Percentiles rank a stretch among this genome's conserved stretches.
phyloP scores from a whole-genome alignment of 2,888 invertebrate genomes.

The Elegia similella region DNA sequence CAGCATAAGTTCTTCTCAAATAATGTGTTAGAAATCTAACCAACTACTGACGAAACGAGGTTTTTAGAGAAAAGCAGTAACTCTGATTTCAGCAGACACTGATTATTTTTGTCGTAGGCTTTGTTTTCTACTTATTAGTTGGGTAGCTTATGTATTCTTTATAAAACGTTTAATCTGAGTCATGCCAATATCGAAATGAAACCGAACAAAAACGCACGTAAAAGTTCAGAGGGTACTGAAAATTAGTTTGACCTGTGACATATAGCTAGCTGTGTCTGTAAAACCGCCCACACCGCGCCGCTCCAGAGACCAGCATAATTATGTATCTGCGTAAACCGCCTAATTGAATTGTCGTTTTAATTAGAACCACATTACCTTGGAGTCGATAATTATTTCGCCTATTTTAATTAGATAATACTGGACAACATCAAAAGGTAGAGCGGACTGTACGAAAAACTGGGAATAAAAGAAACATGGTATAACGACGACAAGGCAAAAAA shows the following conservation, averaged over 20 bases:
- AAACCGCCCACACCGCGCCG: background rate
- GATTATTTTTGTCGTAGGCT: too few species aligned
- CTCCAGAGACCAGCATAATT: conserved; percentile 1
- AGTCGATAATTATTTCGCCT: background rate
- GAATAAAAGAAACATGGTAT: background rate
- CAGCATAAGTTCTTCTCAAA: too few species aligned
- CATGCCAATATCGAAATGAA: too few species aligned
- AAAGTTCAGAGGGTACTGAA: conserved; percentile 5
- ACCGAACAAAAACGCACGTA: background rate
- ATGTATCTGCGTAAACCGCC: background rate
- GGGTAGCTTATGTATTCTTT: too few species aligned
- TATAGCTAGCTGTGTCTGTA: background rate
- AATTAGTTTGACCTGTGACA: conserved; percentile 6
- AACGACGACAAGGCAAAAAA: too few species aligned
- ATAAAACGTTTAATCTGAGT: too few species aligned
- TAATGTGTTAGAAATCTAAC: too few species aligned
- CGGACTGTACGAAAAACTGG: background rate
- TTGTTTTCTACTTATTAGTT: too few species aligned
- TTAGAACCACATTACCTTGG: background rate
- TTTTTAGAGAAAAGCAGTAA: too few species aligned
- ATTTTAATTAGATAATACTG: background rate
- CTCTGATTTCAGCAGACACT: too few species aligned
- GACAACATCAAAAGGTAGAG: background rate
- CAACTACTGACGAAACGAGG: too few species aligned
- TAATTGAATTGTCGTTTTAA: background rate